Percentiles rank a stretch among this genome's conserved stretches.
Evolutionary conservation across 2,888 invertebrate species (phyloP).

Genomic region (Lepidocyrtoides sp.): DNA sequence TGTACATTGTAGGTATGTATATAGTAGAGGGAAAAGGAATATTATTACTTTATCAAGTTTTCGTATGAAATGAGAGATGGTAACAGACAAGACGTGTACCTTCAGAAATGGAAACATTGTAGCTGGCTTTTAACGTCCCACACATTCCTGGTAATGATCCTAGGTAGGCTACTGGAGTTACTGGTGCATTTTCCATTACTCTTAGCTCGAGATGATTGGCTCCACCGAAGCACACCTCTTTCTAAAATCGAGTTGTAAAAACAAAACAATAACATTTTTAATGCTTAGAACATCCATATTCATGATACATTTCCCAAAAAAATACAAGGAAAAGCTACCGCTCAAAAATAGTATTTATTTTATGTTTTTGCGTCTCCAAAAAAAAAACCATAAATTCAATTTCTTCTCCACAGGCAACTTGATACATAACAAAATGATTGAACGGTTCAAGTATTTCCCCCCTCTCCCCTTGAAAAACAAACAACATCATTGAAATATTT

Average conservation of each 20-base stretch:
- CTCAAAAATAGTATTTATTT: too few relatives aligned
- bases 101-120: conserved; percentile 70
- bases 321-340: too few relatives aligned
- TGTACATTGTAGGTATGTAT: not conserved
- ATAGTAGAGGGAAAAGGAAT: not conserved
- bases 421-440: too few relatives aligned
- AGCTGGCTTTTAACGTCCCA: conserved; percentile 73
- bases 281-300: too few relatives aligned
- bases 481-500: not conserved
- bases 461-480: too few relatives aligned
- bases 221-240: conserved; percentile 82
- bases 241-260: conserved; percentile 51
- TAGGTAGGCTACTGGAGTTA: conserved; percentile 32
- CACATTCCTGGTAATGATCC: conserved; percentile 74
- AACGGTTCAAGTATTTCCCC: too few relatives aligned
- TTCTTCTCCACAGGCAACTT: not conserved
- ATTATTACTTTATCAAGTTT: not conserved
- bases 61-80: not conserved
- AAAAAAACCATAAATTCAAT: not conserved
- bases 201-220: conserved; percentile 65
- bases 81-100: conserved; percentile 50
- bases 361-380: not conserved
- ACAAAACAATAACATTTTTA: not conserved
- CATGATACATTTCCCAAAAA: too few relatives aligned
- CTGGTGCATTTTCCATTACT: conserved; percentile 83